Percentiles rank a stretch among this genome's conserved stretches.
Conservation (phyloP, 1,140 invertebrate genomes). For the Drosophila repletoides region DNA sequence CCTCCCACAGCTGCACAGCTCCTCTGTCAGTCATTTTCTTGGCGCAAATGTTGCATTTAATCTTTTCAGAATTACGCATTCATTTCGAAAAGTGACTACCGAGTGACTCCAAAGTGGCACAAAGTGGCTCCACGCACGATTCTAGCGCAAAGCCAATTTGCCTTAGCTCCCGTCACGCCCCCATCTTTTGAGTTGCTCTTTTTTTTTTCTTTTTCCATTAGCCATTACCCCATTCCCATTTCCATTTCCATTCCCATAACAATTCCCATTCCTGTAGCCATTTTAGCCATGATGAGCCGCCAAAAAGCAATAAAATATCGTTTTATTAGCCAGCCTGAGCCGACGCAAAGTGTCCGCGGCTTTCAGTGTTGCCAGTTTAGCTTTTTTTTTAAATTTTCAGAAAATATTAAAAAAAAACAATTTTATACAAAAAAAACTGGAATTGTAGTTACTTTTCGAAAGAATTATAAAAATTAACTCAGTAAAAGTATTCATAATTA, state of each 20-base stretch:
- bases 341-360: neutral
- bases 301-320: slow-evolving; percentile 71
- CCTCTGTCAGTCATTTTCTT: slow-evolving; percentile 30
- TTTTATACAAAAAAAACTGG: neutral
- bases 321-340: slow-evolving; percentile 59
- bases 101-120: neutral
- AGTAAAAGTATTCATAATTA: too few species aligned
- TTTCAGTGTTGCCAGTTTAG: neutral
- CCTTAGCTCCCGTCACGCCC: slow-evolving; percentile 6
- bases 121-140: slow-evolving; percentile 49
- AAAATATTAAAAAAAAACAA: too few species aligned
- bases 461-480: too few species aligned
- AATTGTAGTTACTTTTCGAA: neutral
- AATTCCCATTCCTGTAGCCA: slow-evolving; percentile 17
- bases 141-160: slow-evolving; percentile 50
- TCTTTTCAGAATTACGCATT: slow-evolving; percentile 45
- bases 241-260: slow-evolving; percentile 22
- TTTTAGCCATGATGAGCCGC: slow-evolving; percentile 61
- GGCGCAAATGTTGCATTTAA: slow-evolving; percentile 60
- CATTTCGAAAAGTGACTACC: slow-evolving; percentile 24
- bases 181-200: neutral
- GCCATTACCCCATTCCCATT: slow-evolving; percentile 9
- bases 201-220: slow-evolving; percentile 1
- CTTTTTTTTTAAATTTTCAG: too few species aligned
- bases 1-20: neutral